Evolutionary conservation across 37 sponge, comb jelly and placozoan genomes (phyloP).

Genomic region (Haliclona indistincta): DNA sequence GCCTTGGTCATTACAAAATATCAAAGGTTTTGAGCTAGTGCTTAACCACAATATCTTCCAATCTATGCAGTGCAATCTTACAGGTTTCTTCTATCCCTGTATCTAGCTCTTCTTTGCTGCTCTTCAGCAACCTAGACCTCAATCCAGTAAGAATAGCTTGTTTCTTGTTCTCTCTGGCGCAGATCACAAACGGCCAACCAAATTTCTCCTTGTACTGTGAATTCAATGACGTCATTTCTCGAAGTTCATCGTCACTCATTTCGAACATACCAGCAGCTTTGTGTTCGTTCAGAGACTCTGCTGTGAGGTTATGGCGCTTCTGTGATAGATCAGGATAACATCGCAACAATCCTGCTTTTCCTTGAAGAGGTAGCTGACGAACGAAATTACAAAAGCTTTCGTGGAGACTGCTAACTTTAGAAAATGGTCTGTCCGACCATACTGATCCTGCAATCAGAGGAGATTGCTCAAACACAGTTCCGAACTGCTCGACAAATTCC

Average conservation of each 20-base stretch:
- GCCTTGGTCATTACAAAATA: too few species aligned
- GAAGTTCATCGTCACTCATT: neutral
- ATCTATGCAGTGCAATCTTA: conserved; percentile 24
- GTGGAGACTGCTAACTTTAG: neutral
- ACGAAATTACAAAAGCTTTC: neutral
- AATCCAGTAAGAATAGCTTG: conserved; percentile 18
- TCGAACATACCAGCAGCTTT: conserved; percentile 20
- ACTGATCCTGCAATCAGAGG: conserved; percentile 12
- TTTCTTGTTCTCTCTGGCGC: conserved; percentile 41
- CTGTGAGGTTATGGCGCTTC: conserved; percentile 2
- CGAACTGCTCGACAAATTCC: conserved; percentile 4
- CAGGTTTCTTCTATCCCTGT: neutral
- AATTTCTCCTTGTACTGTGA: conserved; percentile 21
- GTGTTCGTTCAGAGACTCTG: conserved; percentile 15
- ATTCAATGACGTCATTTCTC: conserved; percentile 9
- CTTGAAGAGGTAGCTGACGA: neutral
- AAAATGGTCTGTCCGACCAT: conserved; percentile 9
- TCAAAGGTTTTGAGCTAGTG: too few species aligned
- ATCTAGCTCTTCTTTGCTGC: conserved; percentile 4
- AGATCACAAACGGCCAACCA: conserved; percentile 32
- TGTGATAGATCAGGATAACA: conserved; percentile 36
- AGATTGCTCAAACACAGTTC: conserved; percentile 29
- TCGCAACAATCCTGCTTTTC: conserved; percentile 18
- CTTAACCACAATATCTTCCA: conserved; percentile 18
- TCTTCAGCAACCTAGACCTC: conserved; percentile 1